These are phyloP conservation scores for Murina feae DNA, from an alignment of 2,113 vertebrate genomes.

Conservation along the genomic window DNA sequence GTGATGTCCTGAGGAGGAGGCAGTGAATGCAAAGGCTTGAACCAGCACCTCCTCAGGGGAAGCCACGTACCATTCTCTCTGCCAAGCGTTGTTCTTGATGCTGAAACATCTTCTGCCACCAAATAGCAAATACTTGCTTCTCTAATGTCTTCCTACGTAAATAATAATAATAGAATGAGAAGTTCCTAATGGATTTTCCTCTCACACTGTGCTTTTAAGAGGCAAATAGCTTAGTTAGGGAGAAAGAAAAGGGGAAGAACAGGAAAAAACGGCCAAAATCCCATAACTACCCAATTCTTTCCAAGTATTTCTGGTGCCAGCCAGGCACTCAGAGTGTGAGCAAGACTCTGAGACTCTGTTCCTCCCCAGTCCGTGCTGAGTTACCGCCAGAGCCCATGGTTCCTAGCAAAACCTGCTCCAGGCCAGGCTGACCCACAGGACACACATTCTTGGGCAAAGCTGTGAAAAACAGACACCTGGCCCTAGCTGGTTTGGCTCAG, in stretches of 20 bases:
- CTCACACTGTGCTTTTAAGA: not conserved
- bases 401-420: too few species aligned
- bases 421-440: not conserved
- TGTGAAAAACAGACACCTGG: not conserved
- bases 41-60: not conserved
- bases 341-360: not conserved
- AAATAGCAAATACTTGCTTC: conserved; percentile 83
- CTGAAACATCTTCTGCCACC: conserved; percentile 78
- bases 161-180: not conserved
- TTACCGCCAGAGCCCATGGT: not conserved
- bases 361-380: accelerated
- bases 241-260: not conserved
- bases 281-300: not conserved
- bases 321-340: not conserved
- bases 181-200: not conserved
- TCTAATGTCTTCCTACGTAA: conserved; percentile 72
- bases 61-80: conserved; percentile 83
- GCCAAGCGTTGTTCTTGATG: conserved; percentile 80
- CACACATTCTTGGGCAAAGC: not conserved
- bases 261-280: not conserved
- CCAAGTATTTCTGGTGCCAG: not conserved
- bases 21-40: not conserved
- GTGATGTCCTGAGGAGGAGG: not conserved
- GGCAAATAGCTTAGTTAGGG: not conserved
- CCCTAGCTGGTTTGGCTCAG: too few species aligned